Evolutionary conservation across 2,113 vertebrate species (phyloP).

Genomic region (Illadopsis cleaveri): DNA sequence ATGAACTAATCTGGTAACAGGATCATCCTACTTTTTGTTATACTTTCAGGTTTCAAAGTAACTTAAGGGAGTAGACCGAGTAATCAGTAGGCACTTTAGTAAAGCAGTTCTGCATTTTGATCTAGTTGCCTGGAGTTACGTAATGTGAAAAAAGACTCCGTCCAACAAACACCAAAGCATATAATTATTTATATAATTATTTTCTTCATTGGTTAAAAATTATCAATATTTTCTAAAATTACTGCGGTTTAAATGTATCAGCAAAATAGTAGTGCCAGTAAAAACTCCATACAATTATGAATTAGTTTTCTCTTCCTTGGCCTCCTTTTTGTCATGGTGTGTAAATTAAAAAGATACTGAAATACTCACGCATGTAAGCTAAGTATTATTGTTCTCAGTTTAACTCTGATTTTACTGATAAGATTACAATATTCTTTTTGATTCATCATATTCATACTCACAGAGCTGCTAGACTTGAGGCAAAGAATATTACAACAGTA

Average conservation of each 20-base stretch:
- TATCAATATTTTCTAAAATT: not conserved
- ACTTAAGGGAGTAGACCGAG: not conserved
- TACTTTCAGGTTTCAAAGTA: not conserved
- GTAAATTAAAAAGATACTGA: not conserved
- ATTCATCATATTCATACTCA: not conserved
- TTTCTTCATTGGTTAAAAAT: not conserved
- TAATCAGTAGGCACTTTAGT: not conserved
- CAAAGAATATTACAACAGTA: not conserved
- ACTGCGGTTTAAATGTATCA: not conserved
- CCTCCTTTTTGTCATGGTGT: not conserved
- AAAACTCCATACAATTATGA: not conserved
- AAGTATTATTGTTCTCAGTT: not conserved
- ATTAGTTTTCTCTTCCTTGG: not conserved
- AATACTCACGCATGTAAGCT: not conserved
- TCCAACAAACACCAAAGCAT: not conserved
- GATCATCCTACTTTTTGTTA: not conserved
- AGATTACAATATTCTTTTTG: not conserved
- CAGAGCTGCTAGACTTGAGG: not conserved
- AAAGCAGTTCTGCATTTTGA: not conserved
- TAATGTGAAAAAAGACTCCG: not conserved
- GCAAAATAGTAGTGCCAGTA: not conserved
- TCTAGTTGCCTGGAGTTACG: not conserved
- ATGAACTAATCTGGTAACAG: not conserved
- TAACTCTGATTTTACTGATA: not conserved
- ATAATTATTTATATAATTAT: not conserved